Base-by-base conservation (phyloP, 1,140 invertebrate species). In the Zaprionus taronus region DNA sequence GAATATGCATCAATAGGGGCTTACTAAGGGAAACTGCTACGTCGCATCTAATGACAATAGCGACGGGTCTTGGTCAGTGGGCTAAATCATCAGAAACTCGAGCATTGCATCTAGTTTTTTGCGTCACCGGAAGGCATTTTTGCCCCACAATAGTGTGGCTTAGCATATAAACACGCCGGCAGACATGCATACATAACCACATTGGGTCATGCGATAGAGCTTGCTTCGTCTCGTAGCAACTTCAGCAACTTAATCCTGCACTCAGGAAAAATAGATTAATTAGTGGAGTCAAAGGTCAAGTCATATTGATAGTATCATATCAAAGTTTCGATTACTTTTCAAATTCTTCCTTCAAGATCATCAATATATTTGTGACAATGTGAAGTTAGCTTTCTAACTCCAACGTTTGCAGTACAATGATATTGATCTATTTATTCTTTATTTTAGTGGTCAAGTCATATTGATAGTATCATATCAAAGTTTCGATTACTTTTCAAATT, bases 221-320 rank as follows among this genome's bases (percentile, higher is more conserved):
- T 70, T 73, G 68, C 66, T 80, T 83, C 81, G 84, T 83, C 81
- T 89, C 78, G 64, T 78, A 81, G 72, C 71, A 81, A 89, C 81
- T 87, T 75, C 62, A 77, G 71, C 72, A 63, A 81, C 75, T 79
- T 81, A 79, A 70, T 75, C 74, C 58, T 77, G 44, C 79, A 77
- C 74, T 38, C 11, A 20, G 12, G 57, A 24, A 57, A 70, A 60
- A 38, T 12, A 55, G n/a, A 55, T 55, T 3, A 11, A 34, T 34
- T 34, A 34, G 9, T 11, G 31, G 31, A 11, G 31, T 31, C 31
- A 11, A 11, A n/a, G 31, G 9, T 34, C 31, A 34, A 34, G 31
- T 11, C 9, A 31, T 31, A 31, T 31, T 34, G 31, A 34, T 9
- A 34, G 9, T 11, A 11, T 34, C 9, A 34, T 11, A 34, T 34